phyloP scores from a whole-genome alignment of 2,113 vertebrate genomes.

The Motacilla tschutschensis region DNA sequence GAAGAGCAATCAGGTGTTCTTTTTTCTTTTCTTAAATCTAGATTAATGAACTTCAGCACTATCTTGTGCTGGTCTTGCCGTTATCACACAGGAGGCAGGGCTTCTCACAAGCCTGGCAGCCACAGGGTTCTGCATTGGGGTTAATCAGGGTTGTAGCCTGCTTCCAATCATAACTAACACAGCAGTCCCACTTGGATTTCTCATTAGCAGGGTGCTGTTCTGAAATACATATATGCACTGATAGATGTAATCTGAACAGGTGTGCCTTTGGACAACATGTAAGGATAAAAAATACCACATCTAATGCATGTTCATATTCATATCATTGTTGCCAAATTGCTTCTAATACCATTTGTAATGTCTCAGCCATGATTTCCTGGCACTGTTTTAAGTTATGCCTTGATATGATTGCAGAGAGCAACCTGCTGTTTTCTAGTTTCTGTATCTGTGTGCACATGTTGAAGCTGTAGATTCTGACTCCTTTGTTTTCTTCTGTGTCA shows the following conservation, averaged over 20 bases:
- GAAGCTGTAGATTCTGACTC: not conserved
- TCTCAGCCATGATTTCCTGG: not conserved
- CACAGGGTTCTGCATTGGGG: fast-evolving
- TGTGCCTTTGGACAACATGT: not conserved
- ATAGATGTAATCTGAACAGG: not conserved
- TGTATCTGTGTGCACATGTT: not conserved
- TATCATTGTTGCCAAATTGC: not conserved
- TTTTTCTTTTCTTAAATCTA: not conserved
- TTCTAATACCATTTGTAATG: not conserved
- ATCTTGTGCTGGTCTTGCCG: not conserved
- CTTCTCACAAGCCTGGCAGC: not conserved
- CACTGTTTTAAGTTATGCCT: not conserved
- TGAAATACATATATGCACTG: not conserved
- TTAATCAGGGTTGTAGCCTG: not conserved
- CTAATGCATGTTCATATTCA: not conserved
- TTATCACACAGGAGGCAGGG: not conserved
- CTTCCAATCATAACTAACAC: not conserved
- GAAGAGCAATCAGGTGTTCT: not conserved
- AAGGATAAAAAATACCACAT: not conserved
- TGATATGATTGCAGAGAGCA: not conserved
- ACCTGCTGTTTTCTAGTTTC: not conserved
- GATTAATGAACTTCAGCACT: not conserved
- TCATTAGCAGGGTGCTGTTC: not conserved
- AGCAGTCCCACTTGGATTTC: not conserved
- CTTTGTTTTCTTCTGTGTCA: not conserved